Evolutionary conservation across 2,888 invertebrate species (phyloP).

Genomic region (Gryllus longicercus): DNA sequence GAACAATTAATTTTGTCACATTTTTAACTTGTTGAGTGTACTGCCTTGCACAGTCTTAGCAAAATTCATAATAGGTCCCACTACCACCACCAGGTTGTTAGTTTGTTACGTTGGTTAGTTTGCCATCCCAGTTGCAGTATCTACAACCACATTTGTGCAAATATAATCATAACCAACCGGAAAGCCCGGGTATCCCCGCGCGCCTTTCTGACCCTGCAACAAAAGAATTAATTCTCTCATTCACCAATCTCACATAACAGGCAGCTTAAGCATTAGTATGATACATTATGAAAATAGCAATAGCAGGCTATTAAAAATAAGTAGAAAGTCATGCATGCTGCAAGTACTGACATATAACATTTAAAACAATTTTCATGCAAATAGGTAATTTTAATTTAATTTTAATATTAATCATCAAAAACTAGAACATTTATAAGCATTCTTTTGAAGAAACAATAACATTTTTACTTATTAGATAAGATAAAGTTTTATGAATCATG

Average conservation of each 20-base stretch:
- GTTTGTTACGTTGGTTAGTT: not conserved
- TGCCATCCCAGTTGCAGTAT: slow-evolving; percentile 5
- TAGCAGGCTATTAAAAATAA: not conserved
- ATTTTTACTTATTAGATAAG: no score
- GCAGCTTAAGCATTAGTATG: slow-evolving; percentile 20
- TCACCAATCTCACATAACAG: slow-evolving; percentile 25
- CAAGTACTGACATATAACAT: not conserved
- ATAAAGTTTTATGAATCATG: slow-evolving; percentile 34
- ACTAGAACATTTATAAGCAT: no score
- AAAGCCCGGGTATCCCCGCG: slow-evolving; percentile 57
- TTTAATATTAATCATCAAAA: not conserved
- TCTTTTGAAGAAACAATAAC: no score
- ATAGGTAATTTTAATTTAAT: not conserved
- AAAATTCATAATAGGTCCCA: no score
- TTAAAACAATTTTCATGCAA: not conserved
- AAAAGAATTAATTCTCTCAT: slow-evolving; percentile 42
- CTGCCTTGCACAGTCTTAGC: no score
- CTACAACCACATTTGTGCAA: slow-evolving; percentile 34
- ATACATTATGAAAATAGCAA: slow-evolving; percentile 11
- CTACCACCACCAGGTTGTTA: not conserved
- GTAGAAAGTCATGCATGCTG: not conserved
- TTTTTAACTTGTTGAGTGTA: no score
- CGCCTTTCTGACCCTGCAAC: slow-evolving; percentile 55
- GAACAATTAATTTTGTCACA: no score
- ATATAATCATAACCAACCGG: slow-evolving; percentile 50